These are phyloP conservation scores for Caenorhabditis angaria DNA, from an alignment of 2,888 invertebrate species.

Conservation along the genomic window DNA sequence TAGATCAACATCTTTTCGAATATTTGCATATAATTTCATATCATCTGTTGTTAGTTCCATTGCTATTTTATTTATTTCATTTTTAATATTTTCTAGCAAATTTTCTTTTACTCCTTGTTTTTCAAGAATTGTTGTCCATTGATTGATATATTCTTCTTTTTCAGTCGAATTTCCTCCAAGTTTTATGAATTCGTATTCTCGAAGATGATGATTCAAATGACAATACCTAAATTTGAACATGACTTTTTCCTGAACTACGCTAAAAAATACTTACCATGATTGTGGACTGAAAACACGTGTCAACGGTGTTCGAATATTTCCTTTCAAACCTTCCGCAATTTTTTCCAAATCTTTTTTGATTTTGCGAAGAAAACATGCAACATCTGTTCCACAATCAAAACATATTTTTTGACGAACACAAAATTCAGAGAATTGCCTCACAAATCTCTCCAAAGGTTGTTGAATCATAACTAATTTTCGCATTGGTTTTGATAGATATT, in stretches of 20 bases:
- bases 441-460: slow-evolving; percentile 34
- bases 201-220: slow-evolving; percentile 24
- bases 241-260: background rate
- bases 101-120: slow-evolving; percentile 27
- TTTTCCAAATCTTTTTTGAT: slow-evolving; percentile 24
- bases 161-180: slow-evolving; percentile 26
- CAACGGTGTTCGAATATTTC: slow-evolving; percentile 14
- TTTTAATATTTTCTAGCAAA: slow-evolving; percentile 10
- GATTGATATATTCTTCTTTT: slow-evolving; percentile 12
- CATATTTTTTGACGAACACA: slow-evolving; percentile 28
- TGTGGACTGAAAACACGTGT: slow-evolving; percentile 32
- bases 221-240: slow-evolving; percentile 25
- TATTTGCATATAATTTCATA: slow-evolving; percentile 11
- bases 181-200: slow-evolving; percentile 12
- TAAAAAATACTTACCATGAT: slow-evolving; percentile 23
- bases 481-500: background rate
- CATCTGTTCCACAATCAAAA: slow-evolving; percentile 20
- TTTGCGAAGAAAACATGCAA: slow-evolving; percentile 33
- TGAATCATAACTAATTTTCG: slow-evolving; percentile 25
- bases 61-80: slow-evolving; percentile 28
- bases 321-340: slow-evolving; percentile 27
- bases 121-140: slow-evolving; percentile 17
- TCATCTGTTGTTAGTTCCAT: slow-evolving; percentile 13
- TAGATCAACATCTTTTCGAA: slow-evolving; percentile 21
- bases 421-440: slow-evolving; percentile 14